Evolutionary conservation across 2,113 vertebrate genomes (phyloP), one percentile per base, ranked within the genome.

Genomic region (Scomber colias): DNA sequence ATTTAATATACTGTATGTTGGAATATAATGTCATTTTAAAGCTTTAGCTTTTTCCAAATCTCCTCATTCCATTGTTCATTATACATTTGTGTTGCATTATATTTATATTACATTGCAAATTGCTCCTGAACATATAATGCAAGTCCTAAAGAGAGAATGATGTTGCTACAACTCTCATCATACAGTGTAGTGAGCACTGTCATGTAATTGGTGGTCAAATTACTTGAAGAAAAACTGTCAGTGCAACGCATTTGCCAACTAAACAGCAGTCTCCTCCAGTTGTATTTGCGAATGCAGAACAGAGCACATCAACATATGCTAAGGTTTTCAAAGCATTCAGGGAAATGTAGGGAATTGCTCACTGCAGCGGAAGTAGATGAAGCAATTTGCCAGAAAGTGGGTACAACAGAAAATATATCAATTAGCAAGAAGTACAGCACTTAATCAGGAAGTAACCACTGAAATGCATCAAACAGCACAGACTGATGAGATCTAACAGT

Each of bases 401-500:
- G 56, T 54, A 56, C 53, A 46, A 50, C n/a, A 69, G 31, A 50
- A 60, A 64, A 48, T 24, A 0, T 11, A 68, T 55, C 3, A 81
- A 46, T 71, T 57, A 75, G 57, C 17, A 63, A 46, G 53, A 72
- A 54, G 53, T 46, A 11, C 11, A 56, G 31, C 35, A 40, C 35
- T 63, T n/a, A 6, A 13, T 66, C 44, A 66, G 5, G 27, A 51
- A 59, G 27, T 8, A 15, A 40, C 13, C 0, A 40, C 77, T 16
- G 11, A n/a, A 70, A 87, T 72, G 51, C n/a, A 56, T 13, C 14
- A 49, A 71, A 49, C 35, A 27, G 31, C 24, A 60, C 13, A 30
- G 64, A 68, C 19, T 79, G 75, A 87, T 90, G 51, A 66, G 19
- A 89, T 84, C 81, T 62, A 31, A 65, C 60, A 40, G 50, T 44